Evolutionary conservation across 2,888 invertebrate species (phyloP).

Genomic region (Acleris laterana): DNA sequence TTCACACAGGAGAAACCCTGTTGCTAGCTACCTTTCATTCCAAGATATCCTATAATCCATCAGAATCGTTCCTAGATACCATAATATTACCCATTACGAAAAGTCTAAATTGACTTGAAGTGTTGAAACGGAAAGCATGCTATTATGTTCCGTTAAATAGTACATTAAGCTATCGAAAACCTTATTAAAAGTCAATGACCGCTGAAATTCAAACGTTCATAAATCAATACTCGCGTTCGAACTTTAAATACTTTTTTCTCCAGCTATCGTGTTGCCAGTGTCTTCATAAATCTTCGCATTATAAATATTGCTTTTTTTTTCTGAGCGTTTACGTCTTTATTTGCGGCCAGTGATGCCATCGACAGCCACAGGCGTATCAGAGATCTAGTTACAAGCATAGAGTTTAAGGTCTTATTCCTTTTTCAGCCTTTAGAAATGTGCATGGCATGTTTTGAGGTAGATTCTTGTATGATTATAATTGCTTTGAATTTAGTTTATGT

Average conservation of each 20-base stretch:
- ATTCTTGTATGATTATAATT: too few relatives aligned
- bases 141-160: too few relatives aligned
- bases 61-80: too few relatives aligned
- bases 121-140: too few relatives aligned
- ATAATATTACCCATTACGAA: too few relatives aligned
- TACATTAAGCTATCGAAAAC: neutral
- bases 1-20: too few relatives aligned
- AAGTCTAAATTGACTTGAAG: too few relatives aligned
- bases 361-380: conserved; percentile 25
- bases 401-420: conserved; percentile 2
- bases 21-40: too few relatives aligned
- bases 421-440: neutral
- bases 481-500: too few relatives aligned
- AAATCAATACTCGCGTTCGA: conserved; percentile 4
- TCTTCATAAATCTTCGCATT: conserved; percentile 70
- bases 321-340: conserved; percentile 63
- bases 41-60: too few relatives aligned
- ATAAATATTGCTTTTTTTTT: conserved; percentile 68
- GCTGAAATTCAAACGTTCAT: conserved; percentile 1
- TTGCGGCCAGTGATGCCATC: conserved; percentile 46
- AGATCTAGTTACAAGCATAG: conserved; percentile 14
- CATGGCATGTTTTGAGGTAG: neutral
- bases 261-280: conserved; percentile 53
- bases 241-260: conserved; percentile 8
- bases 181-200: conserved; percentile 5